Evolutionary conservation across 2,797 vertebrate genomes (phyloP), one percentile per base, ranked within the genome.

Genomic region (Chrosomus eos): DNA sequence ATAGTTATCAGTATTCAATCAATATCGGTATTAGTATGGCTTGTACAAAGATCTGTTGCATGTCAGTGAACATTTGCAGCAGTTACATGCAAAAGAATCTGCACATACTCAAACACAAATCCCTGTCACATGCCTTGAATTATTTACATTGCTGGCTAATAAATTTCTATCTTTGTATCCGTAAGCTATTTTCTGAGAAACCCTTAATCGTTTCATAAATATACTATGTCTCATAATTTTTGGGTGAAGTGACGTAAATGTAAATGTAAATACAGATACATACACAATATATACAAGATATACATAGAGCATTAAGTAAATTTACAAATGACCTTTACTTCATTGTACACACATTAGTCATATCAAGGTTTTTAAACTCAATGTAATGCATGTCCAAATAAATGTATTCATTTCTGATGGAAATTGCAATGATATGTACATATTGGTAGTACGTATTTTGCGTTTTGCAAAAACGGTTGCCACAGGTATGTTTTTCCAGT

Each of bases 281-380:
- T 33, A 4, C 33, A 33, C 4, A 33, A n/a, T n/a, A n/a, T n/a
- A n/a, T n/a, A n/a, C n/a, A 4, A 33, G 26, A 73, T 31, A 9
- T 73, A 73, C 28, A 74, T 51, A 14, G 48, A 38, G 66, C 31
- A 33, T 33, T 74, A 10, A 75, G 23, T 55, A 31, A n/a, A 23
- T n/a, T 75, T 55, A 55, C 48, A 36, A 36, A n/a, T 36, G 11
- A 21, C 21, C 51, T 55, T 36, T 55, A 55, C 33, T 36, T 75
- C 31, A 75, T 11, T 75, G 11, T 55, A 36, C 48, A 75, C 19
- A 53, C 51, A 75, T 75, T 36, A 53, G 21, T 75, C 73, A 75
- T 23, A 55, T 36, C 6, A 55, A 55, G 31, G 36, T 38, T 38
- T 38, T 75, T 55, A 55, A 36, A 75, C 51, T 16, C 11, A 55